Percentiles rank a stretch among this genome's conserved stretches.
Evolutionary conservation across 1,140 invertebrate species (phyloP).

Genomic region (Calephelis nemesis): DNA sequence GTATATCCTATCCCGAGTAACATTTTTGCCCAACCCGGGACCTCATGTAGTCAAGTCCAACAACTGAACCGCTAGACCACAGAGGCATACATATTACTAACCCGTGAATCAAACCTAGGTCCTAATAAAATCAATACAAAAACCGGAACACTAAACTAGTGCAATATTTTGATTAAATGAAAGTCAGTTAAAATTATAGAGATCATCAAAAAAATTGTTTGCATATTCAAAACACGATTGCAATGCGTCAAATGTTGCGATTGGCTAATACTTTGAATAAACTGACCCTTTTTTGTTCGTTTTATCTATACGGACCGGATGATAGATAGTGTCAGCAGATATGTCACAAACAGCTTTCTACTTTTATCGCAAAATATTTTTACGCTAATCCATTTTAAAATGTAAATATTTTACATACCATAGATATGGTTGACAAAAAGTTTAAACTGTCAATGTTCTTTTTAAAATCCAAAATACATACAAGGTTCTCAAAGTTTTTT

Average conservation of each 20-base stretch:
- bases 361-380: constrained; percentile 29
- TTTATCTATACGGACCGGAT: constrained; percentile 37
- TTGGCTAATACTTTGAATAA: constrained; percentile 29
- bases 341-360: constrained; percentile 27
- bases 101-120: no score
- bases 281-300: constrained; percentile 27
- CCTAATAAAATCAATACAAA: no score
- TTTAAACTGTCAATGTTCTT: neutral
- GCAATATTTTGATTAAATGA: no score
- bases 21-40: no score
- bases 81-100: no score
- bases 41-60: no score
- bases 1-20: no score
- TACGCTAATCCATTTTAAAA: constrained; percentile 25
- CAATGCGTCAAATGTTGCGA: constrained; percentile 12
- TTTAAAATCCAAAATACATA: no score
- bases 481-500: no score
- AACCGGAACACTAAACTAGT: no score
- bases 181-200: no score
- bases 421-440: neutral
- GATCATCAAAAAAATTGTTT: constrained; percentile 18
- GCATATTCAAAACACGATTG: neutral
- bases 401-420: constrained; percentile 23
- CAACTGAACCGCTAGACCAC: no score
- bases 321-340: constrained; percentile 30